Percentiles rank a stretch among this genome's conserved stretches.
Evolutionary conservation across 1,140 invertebrate species (phyloP).

Genomic region (Brachionus angularis): DNA sequence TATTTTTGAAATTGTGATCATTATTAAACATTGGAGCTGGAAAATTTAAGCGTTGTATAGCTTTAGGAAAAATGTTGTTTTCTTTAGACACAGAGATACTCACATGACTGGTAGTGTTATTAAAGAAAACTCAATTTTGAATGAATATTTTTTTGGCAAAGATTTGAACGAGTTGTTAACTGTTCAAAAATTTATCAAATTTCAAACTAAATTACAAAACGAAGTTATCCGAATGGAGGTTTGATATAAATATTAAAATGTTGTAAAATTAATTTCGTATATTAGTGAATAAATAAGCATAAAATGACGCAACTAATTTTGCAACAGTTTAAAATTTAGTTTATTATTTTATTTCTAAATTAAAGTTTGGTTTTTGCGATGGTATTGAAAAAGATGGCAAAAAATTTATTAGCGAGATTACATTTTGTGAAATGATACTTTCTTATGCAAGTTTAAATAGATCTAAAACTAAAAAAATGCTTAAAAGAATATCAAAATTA

Average conservation of each 20-base stretch:
- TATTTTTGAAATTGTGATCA: too few relatives aligned
- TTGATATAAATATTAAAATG: too few relatives aligned
- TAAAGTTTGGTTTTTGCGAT: conserved; percentile 36
- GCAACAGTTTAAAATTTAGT: neutral
- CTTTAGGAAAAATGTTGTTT: conserved; percentile 86
- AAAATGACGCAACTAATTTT: too few relatives aligned
- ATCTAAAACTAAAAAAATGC: conserved; percentile 84
- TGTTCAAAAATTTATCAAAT: conserved; percentile 80
- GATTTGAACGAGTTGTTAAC: conserved; percentile 80
- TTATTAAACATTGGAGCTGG: conserved; percentile 66
- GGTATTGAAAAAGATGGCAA: neutral
- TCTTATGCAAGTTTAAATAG: conserved; percentile 91
- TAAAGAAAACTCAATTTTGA: conserved; percentile 83
- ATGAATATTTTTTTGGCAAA: conserved; percentile 84
- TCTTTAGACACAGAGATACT: conserved; percentile 91
- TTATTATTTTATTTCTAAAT: neutral
- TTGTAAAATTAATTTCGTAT: too few relatives aligned
- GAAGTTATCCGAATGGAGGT: conserved; percentile 90
- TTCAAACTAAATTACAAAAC: conserved; percentile 85
- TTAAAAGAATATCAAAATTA: conserved; percentile 85
- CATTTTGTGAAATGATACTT: conserved; percentile 92
- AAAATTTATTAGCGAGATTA: conserved; percentile 65
- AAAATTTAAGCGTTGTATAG: conserved; percentile 85
- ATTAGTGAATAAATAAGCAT: too few relatives aligned
- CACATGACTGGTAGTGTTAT: conserved; percentile 87